These are phyloP conservation scores for Triplophysa rosa DNA, from an alignment of 2,113 vertebrate genomes.

Conservation along the genomic window DNA sequence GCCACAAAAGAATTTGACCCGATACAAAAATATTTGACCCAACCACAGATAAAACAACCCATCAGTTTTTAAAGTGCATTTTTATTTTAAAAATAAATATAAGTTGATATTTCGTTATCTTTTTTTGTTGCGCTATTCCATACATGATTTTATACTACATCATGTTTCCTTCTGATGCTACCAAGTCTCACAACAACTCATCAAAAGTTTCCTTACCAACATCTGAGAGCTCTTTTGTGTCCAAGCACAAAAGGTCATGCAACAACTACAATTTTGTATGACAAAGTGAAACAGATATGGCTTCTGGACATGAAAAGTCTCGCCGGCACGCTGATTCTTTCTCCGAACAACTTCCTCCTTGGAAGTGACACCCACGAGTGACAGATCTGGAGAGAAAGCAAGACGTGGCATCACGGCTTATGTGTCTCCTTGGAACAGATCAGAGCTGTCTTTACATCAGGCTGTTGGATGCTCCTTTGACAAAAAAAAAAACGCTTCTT, in stretches of 20 bases:
- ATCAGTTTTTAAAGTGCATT: neutral
- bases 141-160: no score
- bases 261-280: neutral
- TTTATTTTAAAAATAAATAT: neutral
- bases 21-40: no score
- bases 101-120: no score
- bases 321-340: conserved; percentile 21
- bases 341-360: conserved; percentile 27
- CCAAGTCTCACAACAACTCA: no score
- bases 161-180: no score
- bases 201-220: no score
- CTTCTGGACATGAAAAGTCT: conserved; percentile 20
- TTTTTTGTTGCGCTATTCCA: no score
- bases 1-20: neutral
- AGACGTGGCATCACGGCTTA: neutral
- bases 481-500: neutral
- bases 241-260: neutral
- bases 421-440: conserved; percentile 29
- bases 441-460: neutral
- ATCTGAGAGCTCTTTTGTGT: neutral
- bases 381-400: conserved; percentile 25
- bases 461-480: conserved; percentile 20
- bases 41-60: no score
- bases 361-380: conserved; percentile 13
- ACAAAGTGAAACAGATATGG: conserved; percentile 13